Base-by-base conservation (phyloP, 2,113 vertebrate species). In the Pseudopodoces humilis region DNA sequence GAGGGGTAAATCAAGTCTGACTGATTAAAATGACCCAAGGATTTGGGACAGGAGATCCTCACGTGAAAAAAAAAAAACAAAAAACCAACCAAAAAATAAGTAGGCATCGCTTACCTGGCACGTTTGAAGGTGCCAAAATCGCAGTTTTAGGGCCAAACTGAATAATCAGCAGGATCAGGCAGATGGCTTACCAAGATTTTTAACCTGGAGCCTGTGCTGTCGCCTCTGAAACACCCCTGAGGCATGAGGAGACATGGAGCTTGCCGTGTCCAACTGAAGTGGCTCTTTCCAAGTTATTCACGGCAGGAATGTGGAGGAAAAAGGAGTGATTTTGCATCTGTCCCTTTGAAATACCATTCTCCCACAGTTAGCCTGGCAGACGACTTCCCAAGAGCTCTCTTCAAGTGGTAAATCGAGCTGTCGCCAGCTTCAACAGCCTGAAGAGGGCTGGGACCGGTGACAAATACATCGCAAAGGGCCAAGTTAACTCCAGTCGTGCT, bases 351-450 rank as follows among this genome's bases (percentile, higher is more conserved):
- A 92, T 43, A 55, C 56, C 28, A 3, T 80, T 91, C 55, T 77
- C 53, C 33, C 47, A 27, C 74, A 50, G 69, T 78, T 64, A 71
- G 56, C 47, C 47, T 0, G 16, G 75, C 63, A 46, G 78, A 77
- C 55, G 75, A 91, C 84, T 93, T 88, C 64, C 59, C 47, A 41
- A 86, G 84, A 80, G 59, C 71, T 86, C 82, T 67, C 49, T 82
- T 88, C 75, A 59, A 94, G 78, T 59, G 87, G 82, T 79, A 87
- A 94, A 83, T 89, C 3, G 46, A 89, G 49, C 78, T 91, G 83
- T 72, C 5, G 3, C 58, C 65, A 76, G 41, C 84, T 71, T 24
- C 76, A 69, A 6, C 55, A 83, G 15, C 71, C 75, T 59, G 11
- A 63, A 85, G 71, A 82, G 59, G 52, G 71, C 70, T 60, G 79